Evolutionary conservation across 2,113 vertebrate species (phyloP), one percentile per base, ranked within the genome.

Genomic region (Hiodon alosoides): DNA sequence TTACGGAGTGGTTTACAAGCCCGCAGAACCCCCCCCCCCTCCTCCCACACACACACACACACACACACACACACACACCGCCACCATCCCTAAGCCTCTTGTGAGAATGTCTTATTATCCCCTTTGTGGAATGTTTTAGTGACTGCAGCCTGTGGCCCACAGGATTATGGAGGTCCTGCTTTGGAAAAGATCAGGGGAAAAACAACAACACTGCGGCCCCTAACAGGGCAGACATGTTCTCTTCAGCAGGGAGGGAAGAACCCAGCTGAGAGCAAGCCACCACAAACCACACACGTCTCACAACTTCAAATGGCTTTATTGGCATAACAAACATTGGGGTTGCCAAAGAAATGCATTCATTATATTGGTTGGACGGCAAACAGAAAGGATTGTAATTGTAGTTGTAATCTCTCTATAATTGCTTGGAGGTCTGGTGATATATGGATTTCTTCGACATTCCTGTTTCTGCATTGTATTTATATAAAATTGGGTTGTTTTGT

Each of bases 31-130:
- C 65, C 71, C 59, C 64, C 74, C 51, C 72, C 71, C 71, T 71
- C 66, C 3, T 79, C 73, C 72, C 76, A 31, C 31, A 31, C 31
- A 31, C 31, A 31, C 31, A 31, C 31, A 31, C 31, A 31, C 31
- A 31, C 31, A 31, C 31, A 31, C 31, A 31, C 31, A 31, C 31
- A 31, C 31, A 31, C 31, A 31, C 31, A 31, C 31, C 31, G 31
- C 31, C 31, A 31, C 76, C 71, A 47, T 62, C 79, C 71, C 57
- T 66, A 77, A 73, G 79, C 75, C 76, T 74, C 76, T 80, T 78
- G 77, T 80, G 78, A 75, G 68, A 76, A 79, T 80, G 76, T 85
- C 79, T 81, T 83, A 81, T 84, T 81, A 81, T 80, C 76, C 73
- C 74, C 75, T 80, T 80, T 81, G 75, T 77, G 71, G 66, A 79